A percentile compares a stretch with the other conserved stretches of the same genome.
Evolutionary conservation across 2,888 invertebrate genomes (phyloP).

Genomic region (Amiota communis): DNA sequence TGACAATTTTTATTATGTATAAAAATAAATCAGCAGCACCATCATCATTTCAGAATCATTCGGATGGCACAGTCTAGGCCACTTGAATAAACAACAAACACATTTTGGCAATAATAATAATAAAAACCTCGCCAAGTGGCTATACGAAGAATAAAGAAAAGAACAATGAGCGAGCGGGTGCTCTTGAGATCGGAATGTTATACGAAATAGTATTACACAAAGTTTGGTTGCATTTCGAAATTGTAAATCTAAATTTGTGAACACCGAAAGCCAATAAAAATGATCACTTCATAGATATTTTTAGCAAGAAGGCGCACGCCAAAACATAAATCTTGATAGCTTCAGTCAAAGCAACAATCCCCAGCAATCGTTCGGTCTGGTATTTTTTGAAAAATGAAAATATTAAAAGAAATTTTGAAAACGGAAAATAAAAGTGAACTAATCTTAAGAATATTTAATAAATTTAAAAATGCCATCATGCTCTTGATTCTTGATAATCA

Average conservation of each 20-base stretch:
- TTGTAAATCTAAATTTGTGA: too few species aligned
- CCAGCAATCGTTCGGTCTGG: not conserved
- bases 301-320: conserved; percentile 6
- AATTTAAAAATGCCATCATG: too few species aligned
- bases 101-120: too few species aligned
- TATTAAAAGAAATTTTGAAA: not conserved
- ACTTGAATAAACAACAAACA: too few species aligned
- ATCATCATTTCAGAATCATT: too few species aligned
- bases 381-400: too few species aligned
- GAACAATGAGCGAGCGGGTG: not conserved
- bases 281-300: conserved; percentile 23
- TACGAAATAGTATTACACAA: too few species aligned
- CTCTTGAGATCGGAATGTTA: not conserved
- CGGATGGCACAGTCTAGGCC: too few species aligned
- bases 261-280: not conserved
- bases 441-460: too few species aligned
- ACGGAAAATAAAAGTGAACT: not conserved
- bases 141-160: not conserved
- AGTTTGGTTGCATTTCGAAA: too few species aligned
- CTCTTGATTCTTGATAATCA: too few species aligned
- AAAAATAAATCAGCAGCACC: not conserved
- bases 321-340: conserved; percentile 5
- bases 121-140: not conserved
- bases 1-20: not conserved
- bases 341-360: not conserved